These are phyloP conservation scores for Actinia tenebrosa DNA, from an alignment of 64 coral and sea anemone genomes.

Conservation along the genomic window DNA sequence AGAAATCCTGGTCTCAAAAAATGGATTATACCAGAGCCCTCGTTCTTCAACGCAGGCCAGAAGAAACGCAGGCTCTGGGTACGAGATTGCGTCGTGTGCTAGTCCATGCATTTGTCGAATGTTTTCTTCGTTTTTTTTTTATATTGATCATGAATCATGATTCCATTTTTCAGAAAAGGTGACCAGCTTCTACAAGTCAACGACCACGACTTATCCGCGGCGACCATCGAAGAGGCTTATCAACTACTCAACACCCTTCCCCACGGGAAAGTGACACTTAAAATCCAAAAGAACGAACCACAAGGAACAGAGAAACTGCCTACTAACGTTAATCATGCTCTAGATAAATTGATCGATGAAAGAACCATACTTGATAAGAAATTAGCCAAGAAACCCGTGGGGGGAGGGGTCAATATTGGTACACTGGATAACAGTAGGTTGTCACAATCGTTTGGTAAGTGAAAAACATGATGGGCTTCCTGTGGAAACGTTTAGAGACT, in stretches of 20 bases:
- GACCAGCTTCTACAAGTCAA: slow-evolving; percentile 55
- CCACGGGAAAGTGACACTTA: slow-evolving; percentile 47
- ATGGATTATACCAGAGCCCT: too few species aligned
- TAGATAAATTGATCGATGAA: slow-evolving; percentile 37
- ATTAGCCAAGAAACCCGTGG: slow-evolving; percentile 1
- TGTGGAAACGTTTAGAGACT: neutral
- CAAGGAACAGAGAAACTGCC: slow-evolving; percentile 20
- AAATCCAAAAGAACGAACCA: slow-evolving; percentile 2
- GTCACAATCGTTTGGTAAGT: slow-evolving; percentile 13
- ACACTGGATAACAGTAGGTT: neutral
- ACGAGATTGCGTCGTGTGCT: neutral
- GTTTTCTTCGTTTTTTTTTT: too few species aligned
- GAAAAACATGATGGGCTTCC: neutral
- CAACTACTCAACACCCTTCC: slow-evolving; percentile 42
- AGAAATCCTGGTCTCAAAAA: too few species aligned
- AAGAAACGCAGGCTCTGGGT: too few species aligned
- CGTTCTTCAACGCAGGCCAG: too few species aligned
- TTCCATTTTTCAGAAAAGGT: slow-evolving; percentile 20
- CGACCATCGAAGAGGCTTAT: slow-evolving; percentile 34
- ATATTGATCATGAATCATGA: too few species aligned
- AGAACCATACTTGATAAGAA: slow-evolving; percentile 48
- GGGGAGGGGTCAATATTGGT: neutral
- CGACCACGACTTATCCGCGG: slow-evolving; percentile 22
- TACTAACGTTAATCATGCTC: slow-evolving; percentile 20
- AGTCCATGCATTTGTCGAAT: neutral